Base-by-base conservation (phyloP, 2,113 vertebrate genomes). In the Dasyurus viverrinus region DNA sequence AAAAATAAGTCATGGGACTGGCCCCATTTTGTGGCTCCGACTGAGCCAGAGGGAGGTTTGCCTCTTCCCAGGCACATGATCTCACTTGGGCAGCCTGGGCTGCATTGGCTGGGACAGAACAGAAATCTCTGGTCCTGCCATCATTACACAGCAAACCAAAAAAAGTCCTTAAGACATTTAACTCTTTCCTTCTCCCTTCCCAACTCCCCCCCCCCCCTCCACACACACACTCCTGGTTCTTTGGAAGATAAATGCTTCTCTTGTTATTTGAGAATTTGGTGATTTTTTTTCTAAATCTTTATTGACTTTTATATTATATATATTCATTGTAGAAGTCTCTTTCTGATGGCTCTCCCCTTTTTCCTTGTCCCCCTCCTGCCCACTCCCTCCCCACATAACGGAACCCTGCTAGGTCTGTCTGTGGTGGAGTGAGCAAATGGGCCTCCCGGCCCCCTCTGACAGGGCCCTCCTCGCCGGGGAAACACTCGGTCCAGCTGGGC, bases 301-400 rank as follows among this genome's bases (percentile, higher is more conserved):
- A n/a, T n/a, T 76, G 60, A 68, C 4, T 68, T 68, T 36, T 52
- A 1, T 52, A 52, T 52, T 52, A 52, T 52, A 11, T 9, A 52
- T 52, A 52, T 9, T 52, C 8, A 10, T 10, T 52, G 10, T 52
- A 52, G 11, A 52, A 52, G 6, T 42, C n/a, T 23, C 68, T 84
- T 84, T 84, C n/a, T n/a, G 42, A n/a, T 22, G 16, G 19, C n/a
- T 42, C 19, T 19, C 8, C n/a, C n/a, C n/a, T 7, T 84, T 84
- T 7, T 8, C 19, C 23, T 23, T n/a, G 16, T 3, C n/a, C 30
- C 5, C 36, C 12, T 4, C 14, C 14, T 19, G 0, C 14, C 30
- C 60, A 76, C 12, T 3, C 3, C 12, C 10, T 60, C 57, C 30
- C 30, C 5, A 76, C 14, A 22, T 23, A 42, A 42, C 68, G 42